Percentiles rank a stretch among this genome's conserved stretches.
Conservation (phyloP, 2,888 invertebrate genomes). For the Ischnus inquisitorius region DNA sequence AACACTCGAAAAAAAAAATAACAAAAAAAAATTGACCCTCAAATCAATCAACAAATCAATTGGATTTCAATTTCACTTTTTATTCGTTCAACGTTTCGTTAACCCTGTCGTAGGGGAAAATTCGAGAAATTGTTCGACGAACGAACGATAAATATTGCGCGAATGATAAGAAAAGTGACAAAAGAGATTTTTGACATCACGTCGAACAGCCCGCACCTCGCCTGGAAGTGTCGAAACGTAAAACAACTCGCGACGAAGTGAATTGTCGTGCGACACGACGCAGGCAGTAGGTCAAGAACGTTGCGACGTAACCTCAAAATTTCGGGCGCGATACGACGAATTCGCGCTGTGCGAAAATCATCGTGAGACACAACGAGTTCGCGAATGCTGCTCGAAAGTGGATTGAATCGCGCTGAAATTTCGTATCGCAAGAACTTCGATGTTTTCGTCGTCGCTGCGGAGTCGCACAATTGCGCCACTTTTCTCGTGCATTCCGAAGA, state of each 20-base stretch:
- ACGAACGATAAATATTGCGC: background rate
- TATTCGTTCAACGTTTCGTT: too few relatives aligned
- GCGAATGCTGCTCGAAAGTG: background rate
- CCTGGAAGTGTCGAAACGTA: background rate
- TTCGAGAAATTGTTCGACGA: background rate
- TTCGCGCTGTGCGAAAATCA: background rate
- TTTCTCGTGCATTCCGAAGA: slow-evolving; percentile 11
- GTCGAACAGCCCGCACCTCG: background rate
- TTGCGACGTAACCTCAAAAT: slow-evolving; percentile 53
- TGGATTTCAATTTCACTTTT: too few relatives aligned
- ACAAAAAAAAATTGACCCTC: too few relatives aligned
- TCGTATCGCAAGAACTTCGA: background rate
- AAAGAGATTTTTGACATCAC: background rate
- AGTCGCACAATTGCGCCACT: slow-evolving; percentile 27
- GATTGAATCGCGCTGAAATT: background rate
- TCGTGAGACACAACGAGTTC: background rate
- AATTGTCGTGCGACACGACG: background rate
- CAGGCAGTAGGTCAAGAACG: slow-evolving; percentile 28
- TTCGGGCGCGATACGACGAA: background rate
- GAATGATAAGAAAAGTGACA: background rate
- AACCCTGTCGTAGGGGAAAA: too few relatives aligned
- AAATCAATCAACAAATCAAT: too few relatives aligned
- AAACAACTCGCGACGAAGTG: background rate
- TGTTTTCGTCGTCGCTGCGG: background rate
- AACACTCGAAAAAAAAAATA: too few relatives aligned